Evolutionary conservation across 2,113 vertebrate species (phyloP).

Genomic region (Mola mola): DNA sequence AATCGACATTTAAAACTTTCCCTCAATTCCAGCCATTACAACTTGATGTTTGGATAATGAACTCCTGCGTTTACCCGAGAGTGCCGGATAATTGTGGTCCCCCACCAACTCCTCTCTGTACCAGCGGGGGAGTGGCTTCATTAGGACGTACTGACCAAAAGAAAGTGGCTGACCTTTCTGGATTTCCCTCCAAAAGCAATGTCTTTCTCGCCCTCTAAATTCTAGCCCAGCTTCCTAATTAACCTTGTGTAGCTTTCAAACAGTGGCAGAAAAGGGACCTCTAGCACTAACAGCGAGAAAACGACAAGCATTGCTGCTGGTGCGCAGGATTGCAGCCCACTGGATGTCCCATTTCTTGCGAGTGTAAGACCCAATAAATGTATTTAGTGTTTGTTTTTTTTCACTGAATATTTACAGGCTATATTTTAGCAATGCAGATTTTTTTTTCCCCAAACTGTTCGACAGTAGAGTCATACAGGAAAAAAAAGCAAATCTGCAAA

Average conservation of each 20-base stretch:
- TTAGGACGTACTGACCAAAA: conserved; percentile 77
- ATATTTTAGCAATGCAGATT: too few relatives aligned
- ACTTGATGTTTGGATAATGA: conserved; percentile 66
- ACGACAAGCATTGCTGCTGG: too few relatives aligned
- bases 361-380: too few relatives aligned
- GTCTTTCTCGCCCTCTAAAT: conserved; percentile 12
- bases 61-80: conserved; percentile 57
- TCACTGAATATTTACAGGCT: too few relatives aligned
- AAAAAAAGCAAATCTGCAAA: too few relatives aligned
- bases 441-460: too few relatives aligned
- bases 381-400: too few relatives aligned
- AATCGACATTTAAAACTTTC: conserved; percentile 5
- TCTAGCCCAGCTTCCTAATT: conserved; percentile 35
- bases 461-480: too few relatives aligned
- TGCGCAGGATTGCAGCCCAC: too few relatives aligned
- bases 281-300: too few relatives aligned
- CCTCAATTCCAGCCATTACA: conserved; percentile 28
- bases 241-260: conserved; percentile 30
- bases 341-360: too few relatives aligned
- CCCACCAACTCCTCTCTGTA: conserved; percentile 36
- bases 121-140: conserved; percentile 72
- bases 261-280: neutral
- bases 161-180: conserved; percentile 71
- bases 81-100: conserved; percentile 69
- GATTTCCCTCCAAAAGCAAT: conserved; percentile 42